Conservation (phyloP, 2,797 vertebrate genomes). For the Gobionotothen gibberifrons region DNA sequence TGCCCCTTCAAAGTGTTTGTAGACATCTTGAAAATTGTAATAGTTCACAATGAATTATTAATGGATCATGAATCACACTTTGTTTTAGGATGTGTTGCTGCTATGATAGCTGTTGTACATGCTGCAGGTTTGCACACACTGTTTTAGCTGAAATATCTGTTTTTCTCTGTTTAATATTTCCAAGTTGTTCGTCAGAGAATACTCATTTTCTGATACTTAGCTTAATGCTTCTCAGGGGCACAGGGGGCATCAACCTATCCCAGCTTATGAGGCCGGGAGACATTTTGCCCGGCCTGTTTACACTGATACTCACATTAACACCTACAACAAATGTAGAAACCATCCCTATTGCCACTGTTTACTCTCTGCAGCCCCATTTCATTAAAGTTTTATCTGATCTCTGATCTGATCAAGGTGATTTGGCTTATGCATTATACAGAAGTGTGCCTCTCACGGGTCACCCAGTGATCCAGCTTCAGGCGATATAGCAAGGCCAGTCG, state of each 20-base stretch:
- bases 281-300: background rate
- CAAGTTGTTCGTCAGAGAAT: background rate
- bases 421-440: slow-evolving; percentile 26
- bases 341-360: slow-evolving; percentile 2
- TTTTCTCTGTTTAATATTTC: background rate
- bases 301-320: background rate
- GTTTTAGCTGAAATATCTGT: background rate
- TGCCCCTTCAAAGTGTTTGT: slow-evolving; percentile 3
- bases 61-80: slow-evolving; percentile 22
- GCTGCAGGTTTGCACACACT: background rate
- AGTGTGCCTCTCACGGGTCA: slow-evolving; percentile 47
- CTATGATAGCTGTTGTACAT: background rate
- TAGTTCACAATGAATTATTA: slow-evolving; percentile 27
- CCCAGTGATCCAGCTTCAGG: slow-evolving; percentile 44
- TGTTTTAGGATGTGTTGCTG: background rate
- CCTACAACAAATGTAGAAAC: background rate
- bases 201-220: background rate
- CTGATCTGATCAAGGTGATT: slow-evolving; percentile 47
- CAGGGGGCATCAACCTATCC: background rate
- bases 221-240: slow-evolving; percentile 9
- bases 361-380: slow-evolving; percentile 19
- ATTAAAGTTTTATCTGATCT: slow-evolving; percentile 35
- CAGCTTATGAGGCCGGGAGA: background rate
- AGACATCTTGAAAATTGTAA: slow-evolving; percentile 6
- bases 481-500: slow-evolving; percentile 26